Evolutionary conservation across 92 coral and sea anemone species (phyloP).

Genomic region (Palythoa caribaeorum): DNA sequence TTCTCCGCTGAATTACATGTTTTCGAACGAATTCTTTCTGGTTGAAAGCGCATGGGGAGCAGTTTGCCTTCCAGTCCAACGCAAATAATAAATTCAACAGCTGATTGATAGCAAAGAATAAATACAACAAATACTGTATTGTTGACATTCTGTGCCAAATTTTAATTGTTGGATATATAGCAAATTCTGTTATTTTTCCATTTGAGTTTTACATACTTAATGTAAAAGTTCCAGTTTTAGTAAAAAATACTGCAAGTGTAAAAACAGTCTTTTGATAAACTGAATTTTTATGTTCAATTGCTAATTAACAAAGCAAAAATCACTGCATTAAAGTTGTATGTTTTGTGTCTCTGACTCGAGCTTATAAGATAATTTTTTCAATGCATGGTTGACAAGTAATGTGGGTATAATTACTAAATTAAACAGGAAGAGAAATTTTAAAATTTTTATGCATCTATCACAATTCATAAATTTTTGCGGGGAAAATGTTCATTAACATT

Average conservation of each 20-base stretch:
- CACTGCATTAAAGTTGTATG: slow-evolving; percentile 35
- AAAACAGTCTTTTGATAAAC: neutral
- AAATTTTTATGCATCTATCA: neutral
- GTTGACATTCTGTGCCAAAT: no score
- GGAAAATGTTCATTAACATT: neutral
- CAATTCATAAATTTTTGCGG: neutral
- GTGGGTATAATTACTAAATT: neutral
- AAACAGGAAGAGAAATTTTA: neutral
- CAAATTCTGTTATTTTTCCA: neutral
- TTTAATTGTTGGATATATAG: no score
- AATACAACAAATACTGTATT: no score
- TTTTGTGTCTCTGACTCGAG: slow-evolving; percentile 41
- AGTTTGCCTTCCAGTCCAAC: no score
- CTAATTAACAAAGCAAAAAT: neutral
- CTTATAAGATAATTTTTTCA: neutral
- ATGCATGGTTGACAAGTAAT: neutral
- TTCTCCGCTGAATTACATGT: no score
- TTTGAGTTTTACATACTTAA: neutral
- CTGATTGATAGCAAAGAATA: no score
- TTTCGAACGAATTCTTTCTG: no score
- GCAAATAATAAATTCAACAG: no score
- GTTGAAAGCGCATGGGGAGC: no score
- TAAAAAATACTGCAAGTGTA: no score
- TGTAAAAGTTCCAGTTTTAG: no score
- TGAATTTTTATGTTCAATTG: no score